A percentile compares a stretch with the other conserved stretches of the same genome.
These are phyloP conservation scores for Mormyrops attenuatus DNA, from an alignment of 2,797 vertebrate genomes.

Conservation along the genomic window DNA sequence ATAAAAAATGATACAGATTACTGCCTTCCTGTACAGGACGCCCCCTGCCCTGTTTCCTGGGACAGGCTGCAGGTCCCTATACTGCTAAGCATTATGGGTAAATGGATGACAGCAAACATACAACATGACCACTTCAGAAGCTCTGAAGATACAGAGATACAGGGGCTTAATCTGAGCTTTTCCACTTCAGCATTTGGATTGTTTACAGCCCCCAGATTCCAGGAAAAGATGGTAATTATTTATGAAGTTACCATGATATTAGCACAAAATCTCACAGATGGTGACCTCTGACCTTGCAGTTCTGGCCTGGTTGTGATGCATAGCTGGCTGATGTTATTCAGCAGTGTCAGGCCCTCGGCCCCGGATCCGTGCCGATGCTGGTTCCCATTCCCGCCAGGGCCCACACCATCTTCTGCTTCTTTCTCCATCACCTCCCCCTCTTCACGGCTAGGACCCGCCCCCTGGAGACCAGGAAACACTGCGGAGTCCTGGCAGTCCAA, in stretches of 20 bases:
- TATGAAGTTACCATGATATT: not conserved
- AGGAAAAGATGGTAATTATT: not conserved
- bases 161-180: not conserved
- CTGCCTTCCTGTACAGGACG: not conserved
- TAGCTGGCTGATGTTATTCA: slow-evolving; percentile 57
- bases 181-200: not conserved
- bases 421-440: slow-evolving; percentile 17
- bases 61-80: not conserved
- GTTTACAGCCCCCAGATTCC: not conserved
- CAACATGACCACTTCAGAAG: not conserved
- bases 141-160: not conserved
- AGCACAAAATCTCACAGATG: not conserved
- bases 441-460: not conserved
- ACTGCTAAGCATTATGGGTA: not conserved
- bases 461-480: slow-evolving; percentile 21
- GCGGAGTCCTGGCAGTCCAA: slow-evolving; percentile 32
- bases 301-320: slow-evolving; percentile 60
- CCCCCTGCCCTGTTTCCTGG: not conserved
- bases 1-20: not conserved
- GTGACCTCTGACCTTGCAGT: slow-evolving; percentile 56
- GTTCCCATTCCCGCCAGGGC: slow-evolving; percentile 26
- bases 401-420: slow-evolving; percentile 18
- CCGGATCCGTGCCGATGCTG: slow-evolving; percentile 14
- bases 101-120: not conserved
- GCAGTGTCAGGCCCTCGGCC: slow-evolving; percentile 43